A percentile compares a stretch with the other conserved stretches of the same genome.
Evolutionary conservation across 2,888 invertebrate species (phyloP).

Genomic region (Globia sparganii): DNA sequence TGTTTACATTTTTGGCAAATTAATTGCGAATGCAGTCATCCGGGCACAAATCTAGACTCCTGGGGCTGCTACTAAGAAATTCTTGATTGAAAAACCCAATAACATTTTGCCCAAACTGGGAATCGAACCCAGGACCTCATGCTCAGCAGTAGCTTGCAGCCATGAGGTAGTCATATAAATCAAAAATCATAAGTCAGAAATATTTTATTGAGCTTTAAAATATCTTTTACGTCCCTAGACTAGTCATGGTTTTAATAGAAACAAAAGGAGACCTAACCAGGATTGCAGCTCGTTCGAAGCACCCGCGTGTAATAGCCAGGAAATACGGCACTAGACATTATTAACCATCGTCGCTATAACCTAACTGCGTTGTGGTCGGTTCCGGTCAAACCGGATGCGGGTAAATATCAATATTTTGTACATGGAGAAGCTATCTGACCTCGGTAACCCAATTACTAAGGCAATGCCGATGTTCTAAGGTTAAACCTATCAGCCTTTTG

Average conservation of each 20-base stretch:
- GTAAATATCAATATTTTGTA: slow-evolving; percentile 25
- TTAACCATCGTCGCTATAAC: not conserved
- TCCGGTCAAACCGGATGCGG: slow-evolving; percentile 8
- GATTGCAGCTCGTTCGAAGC: slow-evolving; percentile 20
- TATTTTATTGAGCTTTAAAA: too few relatives aligned
- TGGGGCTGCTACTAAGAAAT: not conserved
- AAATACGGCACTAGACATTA: not conserved
- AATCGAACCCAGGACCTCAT: not conserved
- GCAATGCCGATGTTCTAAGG: not conserved
- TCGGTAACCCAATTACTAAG: not conserved
- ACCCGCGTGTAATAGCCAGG: slow-evolving; percentile 9
- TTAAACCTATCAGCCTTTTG: not conserved
- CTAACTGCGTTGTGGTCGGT: slow-evolving; percentile 12
- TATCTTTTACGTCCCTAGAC: not conserved
- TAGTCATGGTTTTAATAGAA: too few relatives aligned
- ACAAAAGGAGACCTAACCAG: slow-evolving; percentile 3
- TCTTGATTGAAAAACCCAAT: not conserved
- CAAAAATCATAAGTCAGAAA: too few relatives aligned
- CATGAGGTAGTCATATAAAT: too few relatives aligned
- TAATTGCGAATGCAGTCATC: not conserved
- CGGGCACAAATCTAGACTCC: not conserved
- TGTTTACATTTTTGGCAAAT: too few relatives aligned
- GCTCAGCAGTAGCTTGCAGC: not conserved
- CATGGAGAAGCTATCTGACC: slow-evolving; percentile 6
- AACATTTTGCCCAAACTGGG: not conserved